These are phyloP conservation scores for Zosterops lateralis DNA, from an alignment of 2,113 vertebrate species.

Conservation along the genomic window DNA sequence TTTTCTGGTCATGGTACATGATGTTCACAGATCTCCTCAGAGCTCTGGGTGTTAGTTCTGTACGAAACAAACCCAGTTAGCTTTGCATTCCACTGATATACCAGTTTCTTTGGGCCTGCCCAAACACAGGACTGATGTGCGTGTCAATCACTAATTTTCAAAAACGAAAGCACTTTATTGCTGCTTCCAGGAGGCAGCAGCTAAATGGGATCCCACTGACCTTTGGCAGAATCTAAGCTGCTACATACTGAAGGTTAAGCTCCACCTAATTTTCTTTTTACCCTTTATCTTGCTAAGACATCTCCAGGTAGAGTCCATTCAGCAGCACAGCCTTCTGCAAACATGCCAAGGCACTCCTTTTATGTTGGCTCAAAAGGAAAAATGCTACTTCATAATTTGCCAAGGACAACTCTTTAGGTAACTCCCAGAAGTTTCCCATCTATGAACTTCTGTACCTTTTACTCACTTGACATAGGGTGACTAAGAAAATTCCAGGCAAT, in stretches of 20 bases:
- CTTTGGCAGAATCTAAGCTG: background rate
- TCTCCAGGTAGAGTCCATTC: background rate
- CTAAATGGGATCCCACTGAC: background rate
- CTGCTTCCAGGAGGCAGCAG: background rate
- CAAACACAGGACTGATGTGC: background rate
- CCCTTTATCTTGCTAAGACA: background rate
- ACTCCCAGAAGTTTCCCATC: background rate
- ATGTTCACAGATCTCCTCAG: background rate
- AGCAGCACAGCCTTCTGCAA: background rate
- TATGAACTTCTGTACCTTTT: background rate
- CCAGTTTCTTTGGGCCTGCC: background rate
- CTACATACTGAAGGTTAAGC: background rate
- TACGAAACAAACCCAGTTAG: background rate
- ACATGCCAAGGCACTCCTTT: background rate
- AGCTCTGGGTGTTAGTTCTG: background rate
- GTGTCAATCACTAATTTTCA: background rate
- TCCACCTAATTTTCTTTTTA: background rate
- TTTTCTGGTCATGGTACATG: background rate
- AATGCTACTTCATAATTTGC: background rate
- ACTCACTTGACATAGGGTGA: background rate
- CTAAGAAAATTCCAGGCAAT: background rate
- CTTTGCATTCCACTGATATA: background rate
- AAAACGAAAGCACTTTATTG: background rate
- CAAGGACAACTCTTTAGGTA: background rate
- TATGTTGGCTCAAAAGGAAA: constrained; percentile 3